Conservation (phyloP, 2,888 invertebrate genomes). For the Xestia ashworthii region DNA sequence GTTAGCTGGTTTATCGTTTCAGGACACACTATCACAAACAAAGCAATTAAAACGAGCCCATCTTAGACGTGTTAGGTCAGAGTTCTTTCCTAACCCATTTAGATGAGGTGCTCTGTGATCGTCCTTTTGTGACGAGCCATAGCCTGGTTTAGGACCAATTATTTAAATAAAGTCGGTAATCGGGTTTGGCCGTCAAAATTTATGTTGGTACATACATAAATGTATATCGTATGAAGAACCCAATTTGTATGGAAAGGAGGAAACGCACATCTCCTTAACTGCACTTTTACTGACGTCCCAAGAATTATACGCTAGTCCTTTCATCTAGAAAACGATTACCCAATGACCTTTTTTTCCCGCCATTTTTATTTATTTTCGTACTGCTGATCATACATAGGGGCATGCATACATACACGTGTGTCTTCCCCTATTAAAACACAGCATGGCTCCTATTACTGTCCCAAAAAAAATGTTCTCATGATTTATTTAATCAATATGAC, state of each 20-base stretch:
- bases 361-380: background rate
- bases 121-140: too few species aligned
- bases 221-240: background rate
- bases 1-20: too few species aligned
- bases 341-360: background rate
- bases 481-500: background rate
- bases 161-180: too few species aligned
- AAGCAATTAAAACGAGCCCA: too few species aligned
- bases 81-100: too few species aligned
- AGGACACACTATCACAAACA: too few species aligned
- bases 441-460: background rate
- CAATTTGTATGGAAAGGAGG: background rate
- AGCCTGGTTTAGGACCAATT: too few species aligned
- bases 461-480: background rate
- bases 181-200: too few species aligned
- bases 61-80: too few species aligned
- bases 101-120: too few species aligned
- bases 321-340: background rate
- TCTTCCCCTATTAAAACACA: background rate
- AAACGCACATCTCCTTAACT: constrained; percentile 3
- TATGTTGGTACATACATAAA: too few species aligned
- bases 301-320: background rate
- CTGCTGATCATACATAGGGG: background rate
- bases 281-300: background rate
- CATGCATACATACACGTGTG: background rate